These are phyloP conservation scores for Heterocephalus glaber DNA, from an alignment of 2,113 vertebrate species.

Conservation along the genomic window DNA sequence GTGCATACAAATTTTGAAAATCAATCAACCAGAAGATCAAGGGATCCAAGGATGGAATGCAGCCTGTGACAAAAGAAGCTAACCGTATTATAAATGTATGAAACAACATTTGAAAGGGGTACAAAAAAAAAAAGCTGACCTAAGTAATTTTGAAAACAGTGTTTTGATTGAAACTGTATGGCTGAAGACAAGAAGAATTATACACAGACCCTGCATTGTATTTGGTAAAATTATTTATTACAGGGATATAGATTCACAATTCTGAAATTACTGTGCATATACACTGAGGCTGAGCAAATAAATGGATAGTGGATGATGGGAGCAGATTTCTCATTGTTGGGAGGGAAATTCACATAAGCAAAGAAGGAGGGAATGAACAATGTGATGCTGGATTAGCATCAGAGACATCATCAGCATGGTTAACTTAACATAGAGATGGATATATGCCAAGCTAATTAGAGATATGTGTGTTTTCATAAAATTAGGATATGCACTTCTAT, in stretches of 20 bases:
- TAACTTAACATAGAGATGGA: background rate
- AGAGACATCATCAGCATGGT: background rate
- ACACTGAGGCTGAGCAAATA: background rate
- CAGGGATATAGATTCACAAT: background rate
- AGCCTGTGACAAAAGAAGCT: background rate
- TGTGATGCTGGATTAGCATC: background rate
- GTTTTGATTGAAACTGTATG: background rate
- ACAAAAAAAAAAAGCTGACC: background rate
- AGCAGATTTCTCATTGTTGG: background rate
- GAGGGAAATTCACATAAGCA: background rate
- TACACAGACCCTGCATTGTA: background rate
- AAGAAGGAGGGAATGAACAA: background rate
- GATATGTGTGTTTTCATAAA: background rate
- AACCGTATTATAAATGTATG: background rate
- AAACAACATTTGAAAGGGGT: background rate
- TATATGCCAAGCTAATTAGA: background rate
- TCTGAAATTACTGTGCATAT: background rate
- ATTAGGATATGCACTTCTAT: background rate
- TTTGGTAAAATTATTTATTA: background rate
- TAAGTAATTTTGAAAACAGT: background rate
- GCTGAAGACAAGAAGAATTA: background rate
- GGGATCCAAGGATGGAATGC: background rate
- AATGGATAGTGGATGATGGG: background rate
- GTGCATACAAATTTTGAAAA: background rate
- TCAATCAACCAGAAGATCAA: background rate